These are phyloP conservation scores for Baryphthengus martii DNA, from an alignment of 2,113 vertebrate genomes.

Conservation along the genomic window DNA sequence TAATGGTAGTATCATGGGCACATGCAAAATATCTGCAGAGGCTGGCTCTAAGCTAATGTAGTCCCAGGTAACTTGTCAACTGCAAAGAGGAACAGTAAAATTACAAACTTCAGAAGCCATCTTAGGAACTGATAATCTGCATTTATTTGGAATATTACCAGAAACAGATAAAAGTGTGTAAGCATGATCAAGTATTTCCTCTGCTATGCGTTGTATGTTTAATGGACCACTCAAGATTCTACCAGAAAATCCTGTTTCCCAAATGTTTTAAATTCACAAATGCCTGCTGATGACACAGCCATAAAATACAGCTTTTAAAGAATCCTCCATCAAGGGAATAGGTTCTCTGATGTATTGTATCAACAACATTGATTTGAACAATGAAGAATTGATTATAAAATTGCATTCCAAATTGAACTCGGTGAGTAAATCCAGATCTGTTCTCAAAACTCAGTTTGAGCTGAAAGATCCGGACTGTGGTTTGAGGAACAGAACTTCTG, in stretches of 20 bases:
- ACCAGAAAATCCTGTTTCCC: conserved; percentile 56
- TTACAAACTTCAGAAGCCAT: neutral
- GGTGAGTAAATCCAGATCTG: conserved; percentile 12
- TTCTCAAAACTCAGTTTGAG: neutral
- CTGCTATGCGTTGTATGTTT: conserved; percentile 8
- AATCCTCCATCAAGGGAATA: neutral
- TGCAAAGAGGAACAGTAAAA: neutral
- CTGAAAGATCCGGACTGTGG: neutral
- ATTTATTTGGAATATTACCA: neutral
- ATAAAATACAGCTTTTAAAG: conserved; percentile 48
- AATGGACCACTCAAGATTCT: conserved; percentile 60
- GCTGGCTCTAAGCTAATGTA: neutral
- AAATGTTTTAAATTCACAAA: conserved; percentile 49
- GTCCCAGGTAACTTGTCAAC: neutral
- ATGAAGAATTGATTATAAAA: conserved; percentile 54
- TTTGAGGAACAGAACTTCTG: neutral
- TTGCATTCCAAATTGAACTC: conserved; percentile 1
- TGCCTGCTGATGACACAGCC: conserved; percentile 26
- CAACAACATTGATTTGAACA: conserved; percentile 47
- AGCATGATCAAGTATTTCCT: conserved; percentile 46
- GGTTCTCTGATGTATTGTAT: conserved; percentile 42
- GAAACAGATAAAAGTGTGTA: conserved; percentile 15
- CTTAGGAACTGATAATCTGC: neutral
- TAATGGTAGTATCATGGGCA: neutral
- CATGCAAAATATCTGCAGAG: neutral